Conservation (phyloP, 23 tunicate species). For the Trididemnum miniatum region DNA sequence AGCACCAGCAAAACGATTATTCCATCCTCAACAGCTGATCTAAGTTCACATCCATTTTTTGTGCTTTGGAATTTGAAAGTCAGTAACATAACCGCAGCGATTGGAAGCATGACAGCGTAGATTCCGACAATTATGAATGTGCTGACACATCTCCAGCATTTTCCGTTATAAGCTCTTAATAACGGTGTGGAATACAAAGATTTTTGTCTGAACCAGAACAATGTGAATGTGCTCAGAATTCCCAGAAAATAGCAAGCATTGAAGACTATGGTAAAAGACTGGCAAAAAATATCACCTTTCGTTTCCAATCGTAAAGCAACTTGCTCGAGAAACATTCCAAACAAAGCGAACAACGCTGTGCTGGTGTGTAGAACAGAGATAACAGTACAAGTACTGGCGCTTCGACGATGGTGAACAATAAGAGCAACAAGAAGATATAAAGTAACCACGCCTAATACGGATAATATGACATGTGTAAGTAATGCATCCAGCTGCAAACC, state of each 20-base stretch:
- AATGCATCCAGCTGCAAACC: too few relatives aligned
- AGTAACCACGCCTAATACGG: not conserved
- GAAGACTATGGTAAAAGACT: not conserved
- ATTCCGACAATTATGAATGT: not conserved
- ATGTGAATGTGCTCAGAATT: not conserved
- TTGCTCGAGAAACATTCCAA: not conserved
- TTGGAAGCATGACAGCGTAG: not conserved
- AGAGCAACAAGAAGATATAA: not conserved
- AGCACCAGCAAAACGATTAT: not conserved
- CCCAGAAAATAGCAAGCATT: not conserved
- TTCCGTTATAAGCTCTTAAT: not conserved
- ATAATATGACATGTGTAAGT: too few relatives aligned
- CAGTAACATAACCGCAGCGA: not conserved
- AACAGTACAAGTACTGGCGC: not conserved
- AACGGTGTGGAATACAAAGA: not conserved
- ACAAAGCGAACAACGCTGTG: not conserved
- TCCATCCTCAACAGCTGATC: not conserved
- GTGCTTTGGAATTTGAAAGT: not conserved
- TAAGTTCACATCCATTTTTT: not conserved
- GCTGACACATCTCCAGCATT: not conserved
- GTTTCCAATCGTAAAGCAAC: not conserved
- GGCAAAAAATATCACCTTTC: not conserved
- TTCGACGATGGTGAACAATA: not conserved
- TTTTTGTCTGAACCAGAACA: constrained; percentile 4
- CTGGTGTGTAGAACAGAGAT: not conserved